Evolutionary conservation across 2,888 invertebrate genomes (phyloP).

Genomic region (Magallana nippona): DNA sequence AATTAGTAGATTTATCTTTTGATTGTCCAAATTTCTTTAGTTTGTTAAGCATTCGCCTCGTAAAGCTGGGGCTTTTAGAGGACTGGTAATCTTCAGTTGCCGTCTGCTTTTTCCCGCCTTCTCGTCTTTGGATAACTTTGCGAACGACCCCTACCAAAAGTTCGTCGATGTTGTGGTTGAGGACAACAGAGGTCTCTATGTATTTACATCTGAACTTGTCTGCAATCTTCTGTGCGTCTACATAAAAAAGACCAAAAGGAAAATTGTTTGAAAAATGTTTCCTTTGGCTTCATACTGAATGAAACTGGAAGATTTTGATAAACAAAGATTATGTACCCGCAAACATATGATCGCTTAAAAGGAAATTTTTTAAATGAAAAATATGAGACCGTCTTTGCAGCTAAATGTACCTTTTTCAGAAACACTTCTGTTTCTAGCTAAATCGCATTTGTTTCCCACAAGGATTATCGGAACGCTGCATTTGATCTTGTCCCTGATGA

Average conservation of each 20-base stretch:
- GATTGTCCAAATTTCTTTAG: slow-evolving; percentile 13
- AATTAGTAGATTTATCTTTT: background rate
- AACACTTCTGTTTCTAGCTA: slow-evolving; percentile 11
- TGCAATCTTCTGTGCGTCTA: slow-evolving; percentile 30
- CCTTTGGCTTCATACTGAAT: background rate
- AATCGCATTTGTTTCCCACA: slow-evolving; percentile 31
- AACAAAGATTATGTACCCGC: no score
- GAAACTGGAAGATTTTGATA: no score
- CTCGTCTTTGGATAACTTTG: slow-evolving; percentile 12
- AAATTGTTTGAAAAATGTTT: background rate
- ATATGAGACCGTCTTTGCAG: no score
- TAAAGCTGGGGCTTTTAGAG: background rate
- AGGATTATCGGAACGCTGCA: slow-evolving; percentile 10
- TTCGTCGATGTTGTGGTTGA: slow-evolving; percentile 36
- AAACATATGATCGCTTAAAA: no score
- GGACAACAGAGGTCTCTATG: slow-evolving; percentile 26
- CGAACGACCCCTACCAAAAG: slow-evolving; percentile 16
- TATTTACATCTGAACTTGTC: slow-evolving; percentile 22
- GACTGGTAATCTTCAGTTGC: background rate
- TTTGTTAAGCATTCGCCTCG: background rate
- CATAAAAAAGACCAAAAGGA: background rate
- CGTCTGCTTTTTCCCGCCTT: slow-evolving; percentile 9
- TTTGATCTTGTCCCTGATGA: slow-evolving; percentile 14
- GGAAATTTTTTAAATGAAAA: no score
- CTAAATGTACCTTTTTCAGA: background rate